Evolutionary conservation across 2,888 invertebrate species (phyloP), one percentile per base, ranked within the genome.

Genomic region (Zaprionus lineosus): DNA sequence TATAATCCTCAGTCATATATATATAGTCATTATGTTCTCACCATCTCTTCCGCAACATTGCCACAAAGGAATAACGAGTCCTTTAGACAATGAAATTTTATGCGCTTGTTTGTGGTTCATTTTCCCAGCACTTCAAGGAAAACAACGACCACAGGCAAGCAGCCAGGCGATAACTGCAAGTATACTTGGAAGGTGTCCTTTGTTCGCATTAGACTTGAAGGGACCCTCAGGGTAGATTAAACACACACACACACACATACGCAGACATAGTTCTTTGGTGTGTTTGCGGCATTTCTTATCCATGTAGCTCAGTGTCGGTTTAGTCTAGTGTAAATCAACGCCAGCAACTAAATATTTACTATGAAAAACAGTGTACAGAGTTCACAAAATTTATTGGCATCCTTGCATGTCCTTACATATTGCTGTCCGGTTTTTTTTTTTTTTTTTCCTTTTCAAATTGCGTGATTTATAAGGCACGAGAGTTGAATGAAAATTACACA

Each of bases 201-300:
- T 65, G 69, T 62, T 65, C 62, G 46, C 74, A 84, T 73, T 64
- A 84, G 73, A 84, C 67, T 61, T 76, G 70, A 76, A 84, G 74
- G 60, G 71, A 74, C 77, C 84, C 82, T 53, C 66, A 57, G 74
- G 82, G 60, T 81, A 78, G 84, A 78, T 78, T 84, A 76, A 81
- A 74, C 84, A 78, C 84, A 84, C 67, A 84, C 82, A 33, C 28
- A 41, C 33, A 57, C 3, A 15, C 1, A 24, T 14, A 11, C 16
- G 11, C 16, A 11, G 4, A 36, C 28, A 44, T 12, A n/a, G n/a
- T n/a, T n/a, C n/a, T n/a, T n/a, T n/a, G n/a, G n/a, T 40, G 41
- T 44, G 50, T 37, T 53, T 79, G 69, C 37, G 76, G 84, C 55
- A n/a, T 55, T 58, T 61, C 53, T 58, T 60, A 59, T 48, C 48